phyloP scores from a whole-genome alignment of 1,140 invertebrate genomes.

The Argopecten irradians region DNA sequence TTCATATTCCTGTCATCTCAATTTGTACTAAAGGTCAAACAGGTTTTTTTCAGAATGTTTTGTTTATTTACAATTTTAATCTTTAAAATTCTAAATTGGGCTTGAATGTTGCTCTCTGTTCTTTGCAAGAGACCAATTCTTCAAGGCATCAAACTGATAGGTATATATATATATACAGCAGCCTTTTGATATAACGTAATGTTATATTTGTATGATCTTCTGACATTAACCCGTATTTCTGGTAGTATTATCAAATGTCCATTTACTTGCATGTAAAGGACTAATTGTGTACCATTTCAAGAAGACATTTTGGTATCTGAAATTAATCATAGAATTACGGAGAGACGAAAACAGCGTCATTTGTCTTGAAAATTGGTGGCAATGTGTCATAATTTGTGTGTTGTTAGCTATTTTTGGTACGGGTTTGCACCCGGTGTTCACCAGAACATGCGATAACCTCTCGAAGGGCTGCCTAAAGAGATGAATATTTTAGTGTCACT shows the following conservation, averaged over 20 bases:
- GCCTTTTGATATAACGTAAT: too few species aligned
- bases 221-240: too few species aligned
- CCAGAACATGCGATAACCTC: background rate
- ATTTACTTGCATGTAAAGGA: background rate
- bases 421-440: background rate
- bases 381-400: background rate
- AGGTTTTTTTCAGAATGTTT: too few species aligned
- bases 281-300: background rate
- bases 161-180: too few species aligned
- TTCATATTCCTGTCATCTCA: background rate
- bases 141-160: too few species aligned
- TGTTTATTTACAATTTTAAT: too few species aligned
- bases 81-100: too few species aligned
- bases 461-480: background rate
- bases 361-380: background rate
- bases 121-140: too few species aligned
- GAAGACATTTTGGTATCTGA: background rate
- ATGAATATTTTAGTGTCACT: background rate
- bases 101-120: too few species aligned
- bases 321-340: background rate
- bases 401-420: background rate
- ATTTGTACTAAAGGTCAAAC: too few species aligned
- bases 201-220: too few species aligned
- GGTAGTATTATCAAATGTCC: too few species aligned
- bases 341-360: background rate